phyloP scores from a whole-genome alignment of 2,888 invertebrate genomes.

The Eristalis pertinax region DNA sequence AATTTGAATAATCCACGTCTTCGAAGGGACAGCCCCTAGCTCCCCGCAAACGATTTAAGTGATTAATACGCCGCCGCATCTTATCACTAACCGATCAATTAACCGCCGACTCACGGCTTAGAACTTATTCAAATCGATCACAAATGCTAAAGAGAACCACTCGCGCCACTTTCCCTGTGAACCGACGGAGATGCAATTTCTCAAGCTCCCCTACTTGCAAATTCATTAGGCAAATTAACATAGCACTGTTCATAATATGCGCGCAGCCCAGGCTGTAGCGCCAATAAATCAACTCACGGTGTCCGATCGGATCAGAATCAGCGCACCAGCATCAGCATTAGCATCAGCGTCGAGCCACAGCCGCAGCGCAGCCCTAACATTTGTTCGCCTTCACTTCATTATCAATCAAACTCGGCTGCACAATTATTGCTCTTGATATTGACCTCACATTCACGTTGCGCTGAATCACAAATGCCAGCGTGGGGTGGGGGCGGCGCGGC shows the following conservation, averaged over 20 bases:
- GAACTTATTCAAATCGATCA: conserved; percentile 37
- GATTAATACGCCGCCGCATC: conserved; percentile 49
- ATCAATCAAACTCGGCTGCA: conserved; percentile 55
- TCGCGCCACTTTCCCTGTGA: conserved; percentile 48
- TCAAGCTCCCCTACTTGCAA: conserved; percentile 49
- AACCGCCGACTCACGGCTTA: conserved; percentile 39
- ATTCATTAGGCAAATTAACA: conserved; percentile 45
- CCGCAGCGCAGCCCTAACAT: conserved; percentile 44
- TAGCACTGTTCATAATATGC: conserved; percentile 31
- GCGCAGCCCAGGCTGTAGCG: conserved; percentile 7
- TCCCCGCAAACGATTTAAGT: not conserved
- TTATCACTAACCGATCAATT: conserved; percentile 65
- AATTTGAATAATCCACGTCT: not conserved
- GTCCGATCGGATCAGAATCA: conserved; percentile 58
- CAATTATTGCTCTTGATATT: conserved; percentile 55
- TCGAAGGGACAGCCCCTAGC: not conserved
- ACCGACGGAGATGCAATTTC: conserved; percentile 58
- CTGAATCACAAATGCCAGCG: conserved; percentile 26
- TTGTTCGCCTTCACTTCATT: conserved; percentile 64
- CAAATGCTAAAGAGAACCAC: conserved; percentile 50
- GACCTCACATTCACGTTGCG: conserved; percentile 55
- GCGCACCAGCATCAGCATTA: not conserved
- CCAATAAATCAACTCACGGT: conserved; percentile 52
- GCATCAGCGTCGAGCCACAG: not conserved
- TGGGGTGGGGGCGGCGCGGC: not conserved